Percentiles rank a stretch among this genome's conserved stretches.
phyloP scores from a whole-genome alignment of 1,140 invertebrate species.

The Drosophila suzukii region DNA sequence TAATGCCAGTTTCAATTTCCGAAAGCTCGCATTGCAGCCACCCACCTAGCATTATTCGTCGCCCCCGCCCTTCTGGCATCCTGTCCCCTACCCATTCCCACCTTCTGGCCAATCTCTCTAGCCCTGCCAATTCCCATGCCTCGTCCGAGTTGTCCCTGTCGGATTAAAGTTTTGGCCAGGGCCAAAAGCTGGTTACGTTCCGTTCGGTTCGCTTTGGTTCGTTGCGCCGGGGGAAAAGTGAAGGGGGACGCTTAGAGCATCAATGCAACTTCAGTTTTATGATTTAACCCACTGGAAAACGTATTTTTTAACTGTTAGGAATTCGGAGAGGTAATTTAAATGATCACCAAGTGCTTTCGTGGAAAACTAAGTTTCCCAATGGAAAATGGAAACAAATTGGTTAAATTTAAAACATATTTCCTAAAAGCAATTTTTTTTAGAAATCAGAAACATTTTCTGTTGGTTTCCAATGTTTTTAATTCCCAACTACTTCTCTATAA shows the following conservation, averaged over 20 bases:
- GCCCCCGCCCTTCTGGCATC: not conserved
- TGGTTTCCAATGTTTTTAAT: no score
- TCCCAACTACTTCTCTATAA: no score
- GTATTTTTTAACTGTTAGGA: not conserved
- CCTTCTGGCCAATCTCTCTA: constrained; percentile 16
- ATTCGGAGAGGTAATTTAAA: not conserved
- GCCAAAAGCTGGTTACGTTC: constrained; percentile 52
- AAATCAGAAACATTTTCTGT: no score
- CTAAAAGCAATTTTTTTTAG: no score
- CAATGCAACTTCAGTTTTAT: constrained; percentile 37
- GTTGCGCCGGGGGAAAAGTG: not conserved
- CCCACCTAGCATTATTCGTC: constrained; percentile 28
- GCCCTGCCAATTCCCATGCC: constrained; percentile 46
- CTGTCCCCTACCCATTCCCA: not conserved
- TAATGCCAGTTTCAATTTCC: constrained; percentile 54
- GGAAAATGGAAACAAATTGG: no score
- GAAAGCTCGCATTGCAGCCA: constrained; percentile 33
- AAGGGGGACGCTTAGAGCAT: constrained; percentile 17
- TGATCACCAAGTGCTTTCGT: no score
- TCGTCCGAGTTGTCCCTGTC: constrained; percentile 47
- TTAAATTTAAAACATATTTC: no score
- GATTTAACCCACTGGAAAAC: constrained; percentile 22
- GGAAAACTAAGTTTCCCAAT: no score
- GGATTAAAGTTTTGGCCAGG: constrained; percentile 51
- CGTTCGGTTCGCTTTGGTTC: constrained; percentile 27